Base-by-base conservation (phyloP, 2,888 invertebrate species). In the Tiphia femorata region DNA sequence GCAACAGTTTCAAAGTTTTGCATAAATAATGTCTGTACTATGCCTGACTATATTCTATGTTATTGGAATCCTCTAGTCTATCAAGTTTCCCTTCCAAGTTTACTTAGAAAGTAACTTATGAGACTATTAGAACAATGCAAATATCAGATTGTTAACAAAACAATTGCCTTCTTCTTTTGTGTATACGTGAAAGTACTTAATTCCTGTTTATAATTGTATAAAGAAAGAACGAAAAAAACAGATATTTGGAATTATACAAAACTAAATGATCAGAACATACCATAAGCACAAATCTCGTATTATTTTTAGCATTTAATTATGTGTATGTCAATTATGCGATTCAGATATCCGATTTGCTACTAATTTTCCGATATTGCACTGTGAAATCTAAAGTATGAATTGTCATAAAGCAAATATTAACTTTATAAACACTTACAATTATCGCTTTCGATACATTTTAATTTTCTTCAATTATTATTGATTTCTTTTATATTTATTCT, bases 21-120 rank as follows among this genome's bases (percentile, higher is more conserved):
- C 10, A n/a, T 20, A 38, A 46, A 3, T 47, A 41, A 37, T 52
- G 21, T 64, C 41, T 54, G 37, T 52, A 59, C 59, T 59, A 48
- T 59, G 49, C 37, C 49, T 64, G 37, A 37, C 40, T 48, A n/a
- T 19, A 7, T 50, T 57, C 43, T 63, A 30, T 30, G 29, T 40
- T 41, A 37, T 53, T 19, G 41, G 49, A 16, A 52, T 56, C 52
- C 49, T 64, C 64, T 64, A 64, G 60, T 64, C 64, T 37, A 42
- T 46, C 43, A 64, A 58, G 59, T 55, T 51, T 58, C 56, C 62
- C 56, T 62, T 49, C 40, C 50, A 49, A 63, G 19, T 35, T 58
- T 62, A 57, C 29, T n/a, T n/a, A n/a, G n/a, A n/a, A n/a, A n/a
- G n/a, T n/a, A n/a, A n/a, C n/a, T n/a, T n/a, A n/a, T n/a, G n/a